Conservation (phyloP, 2,888 invertebrate genomes). For the Netelia inedita region DNA sequence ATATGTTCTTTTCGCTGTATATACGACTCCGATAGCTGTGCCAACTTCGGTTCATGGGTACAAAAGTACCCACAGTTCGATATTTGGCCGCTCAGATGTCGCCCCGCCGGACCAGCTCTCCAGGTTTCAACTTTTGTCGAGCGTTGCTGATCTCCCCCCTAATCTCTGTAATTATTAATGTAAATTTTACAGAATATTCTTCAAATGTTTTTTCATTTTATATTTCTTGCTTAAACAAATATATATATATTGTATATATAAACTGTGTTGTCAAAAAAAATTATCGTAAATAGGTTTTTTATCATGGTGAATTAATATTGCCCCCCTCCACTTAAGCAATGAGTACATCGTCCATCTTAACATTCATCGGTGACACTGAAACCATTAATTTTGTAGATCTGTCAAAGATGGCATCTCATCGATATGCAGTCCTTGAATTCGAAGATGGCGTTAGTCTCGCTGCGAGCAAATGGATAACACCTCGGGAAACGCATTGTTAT, state of each 20-base stretch:
- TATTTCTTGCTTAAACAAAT: constrained; percentile 5
- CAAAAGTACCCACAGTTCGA: no score
- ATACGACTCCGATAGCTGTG: no score
- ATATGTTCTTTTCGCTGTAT: no score
- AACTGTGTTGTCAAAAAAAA: constrained; percentile 29
- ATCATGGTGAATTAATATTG: constrained; percentile 7
- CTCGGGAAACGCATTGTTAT: constrained; percentile 52
- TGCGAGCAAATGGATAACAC: constrained; percentile 48
- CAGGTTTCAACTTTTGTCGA: no score
- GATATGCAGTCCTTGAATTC: constrained; percentile 49
- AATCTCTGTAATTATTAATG: constrained; percentile 24
- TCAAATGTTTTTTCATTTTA: constrained; percentile 6
- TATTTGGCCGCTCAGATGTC: no score
- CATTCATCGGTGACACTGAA: constrained; percentile 46
- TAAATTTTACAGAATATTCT: constrained; percentile 3
- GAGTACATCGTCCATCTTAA: constrained; percentile 38
- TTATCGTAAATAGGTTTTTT: constrained; percentile 17
- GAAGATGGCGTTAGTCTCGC: constrained; percentile 47
- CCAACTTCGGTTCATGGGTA: no score
- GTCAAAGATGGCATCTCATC: constrained; percentile 44
- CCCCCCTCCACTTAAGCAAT: constrained; percentile 37
- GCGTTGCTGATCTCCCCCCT: no score
- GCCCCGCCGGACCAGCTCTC: no score
- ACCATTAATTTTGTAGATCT: constrained; percentile 46
- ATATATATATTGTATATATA: constrained; percentile 9